These are phyloP conservation scores for Heliconius hermathena DNA, from an alignment of 1,140 invertebrate genomes.

Conservation along the genomic window DNA sequence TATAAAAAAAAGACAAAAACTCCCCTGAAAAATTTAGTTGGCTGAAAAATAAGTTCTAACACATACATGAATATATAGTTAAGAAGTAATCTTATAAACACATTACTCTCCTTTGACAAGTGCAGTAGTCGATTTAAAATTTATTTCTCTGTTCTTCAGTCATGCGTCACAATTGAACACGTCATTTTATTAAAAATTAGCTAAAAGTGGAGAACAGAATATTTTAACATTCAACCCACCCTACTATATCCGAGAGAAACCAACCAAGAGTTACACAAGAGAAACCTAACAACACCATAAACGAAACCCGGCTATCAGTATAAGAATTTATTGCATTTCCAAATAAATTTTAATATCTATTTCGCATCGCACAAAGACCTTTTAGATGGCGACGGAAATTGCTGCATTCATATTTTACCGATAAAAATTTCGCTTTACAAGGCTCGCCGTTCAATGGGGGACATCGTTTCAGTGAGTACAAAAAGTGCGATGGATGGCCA, in stretches of 20 bases:
- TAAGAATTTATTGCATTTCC: conserved; percentile 15
- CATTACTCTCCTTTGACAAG: too few relatives aligned
- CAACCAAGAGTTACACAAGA: neutral
- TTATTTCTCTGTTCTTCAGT: too few relatives aligned
- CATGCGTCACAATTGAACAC: too few relatives aligned
- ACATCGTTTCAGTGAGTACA: conserved; percentile 60
- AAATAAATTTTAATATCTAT: conserved; percentile 44
- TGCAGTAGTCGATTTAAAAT: too few relatives aligned
- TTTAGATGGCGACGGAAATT: conserved; percentile 49
- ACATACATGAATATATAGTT: too few relatives aligned
- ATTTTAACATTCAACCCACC: neutral
- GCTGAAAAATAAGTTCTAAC: too few relatives aligned
- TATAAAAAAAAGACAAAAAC: too few relatives aligned
- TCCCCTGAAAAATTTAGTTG: too few relatives aligned
- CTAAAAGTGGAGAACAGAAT: too few relatives aligned
- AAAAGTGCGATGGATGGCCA: conserved; percentile 67
- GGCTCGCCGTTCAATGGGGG: conserved; percentile 51
- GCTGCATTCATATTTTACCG: conserved; percentile 55
- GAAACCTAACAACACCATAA: neutral
- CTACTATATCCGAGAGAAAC: neutral
- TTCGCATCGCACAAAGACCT: conserved; percentile 37
- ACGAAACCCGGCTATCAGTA: neutral
- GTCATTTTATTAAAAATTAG: too few relatives aligned
- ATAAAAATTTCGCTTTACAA: conserved; percentile 57
- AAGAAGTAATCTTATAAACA: too few relatives aligned